phyloP scores from a whole-genome alignment of 2,888 invertebrate species.

The Catocala nupta region DNA sequence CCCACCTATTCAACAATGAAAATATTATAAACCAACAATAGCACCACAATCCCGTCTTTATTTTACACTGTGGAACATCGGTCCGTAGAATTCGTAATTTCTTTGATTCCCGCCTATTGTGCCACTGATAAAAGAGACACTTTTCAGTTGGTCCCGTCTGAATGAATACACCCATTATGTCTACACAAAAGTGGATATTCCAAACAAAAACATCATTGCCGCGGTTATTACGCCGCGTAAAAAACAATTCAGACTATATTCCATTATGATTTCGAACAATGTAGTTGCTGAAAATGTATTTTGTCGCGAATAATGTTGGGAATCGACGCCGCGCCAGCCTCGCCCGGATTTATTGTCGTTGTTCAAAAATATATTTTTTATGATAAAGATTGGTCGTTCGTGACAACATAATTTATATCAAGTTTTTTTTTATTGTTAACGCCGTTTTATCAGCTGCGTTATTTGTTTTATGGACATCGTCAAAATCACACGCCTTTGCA shows the following conservation, averaged over 20 bases:
- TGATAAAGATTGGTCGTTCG: constrained; percentile 30
- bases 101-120: constrained; percentile 85
- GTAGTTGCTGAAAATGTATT: constrained; percentile 68
- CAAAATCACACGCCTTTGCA: neutral
- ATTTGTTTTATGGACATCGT: neutral
- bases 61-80: constrained; percentile 80
- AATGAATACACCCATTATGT: constrained; percentile 85
- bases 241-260: constrained; percentile 77
- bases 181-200: constrained; percentile 82
- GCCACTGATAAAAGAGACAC: constrained; percentile 84
- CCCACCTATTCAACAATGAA: constrained; percentile 55
- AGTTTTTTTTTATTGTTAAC: constrained; percentile 25
- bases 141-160: constrained; percentile 79
- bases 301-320: constrained; percentile 66
- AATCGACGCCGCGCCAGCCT: constrained; percentile 48
- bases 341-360: constrained; percentile 52
- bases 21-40: constrained; percentile 61
- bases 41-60: constrained; percentile 62
- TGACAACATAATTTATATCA: constrained; percentile 38
- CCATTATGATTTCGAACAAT: constrained; percentile 76
- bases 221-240: constrained; percentile 72
- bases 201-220: constrained; percentile 81
- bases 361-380: constrained; percentile 39
- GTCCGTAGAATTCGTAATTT: constrained; percentile 80
- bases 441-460: constrained; percentile 3